Conservation (phyloP, 1,140 invertebrate genomes). For the Drosophila elegans region DNA sequence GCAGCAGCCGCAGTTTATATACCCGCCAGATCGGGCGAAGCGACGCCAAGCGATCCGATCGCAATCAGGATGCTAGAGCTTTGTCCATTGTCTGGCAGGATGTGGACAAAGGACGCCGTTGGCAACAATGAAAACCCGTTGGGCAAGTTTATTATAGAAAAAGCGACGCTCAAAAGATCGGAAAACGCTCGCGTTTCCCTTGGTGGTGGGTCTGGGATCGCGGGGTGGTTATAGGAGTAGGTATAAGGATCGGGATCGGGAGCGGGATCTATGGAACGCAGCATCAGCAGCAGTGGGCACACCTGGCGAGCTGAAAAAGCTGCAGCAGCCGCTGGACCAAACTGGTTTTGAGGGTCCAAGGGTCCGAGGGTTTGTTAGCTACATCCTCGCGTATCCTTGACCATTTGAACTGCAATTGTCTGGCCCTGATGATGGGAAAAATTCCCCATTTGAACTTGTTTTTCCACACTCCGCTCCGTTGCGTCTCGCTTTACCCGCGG, state of each 20-base stretch:
- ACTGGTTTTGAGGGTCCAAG: constrained; percentile 41
- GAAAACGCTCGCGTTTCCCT: constrained; percentile 62
- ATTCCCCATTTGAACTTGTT: constrained; percentile 53
- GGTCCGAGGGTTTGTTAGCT: constrained; percentile 32
- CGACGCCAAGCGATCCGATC: constrained; percentile 52
- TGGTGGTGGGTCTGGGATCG: constrained; percentile 63
- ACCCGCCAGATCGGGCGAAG: constrained; percentile 28
- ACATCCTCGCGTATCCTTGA: constrained; percentile 73
- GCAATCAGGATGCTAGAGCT: constrained; percentile 70
- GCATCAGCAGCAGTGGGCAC: constrained; percentile 63
- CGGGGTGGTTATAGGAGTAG: constrained; percentile 49
- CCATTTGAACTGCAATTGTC: constrained; percentile 81
- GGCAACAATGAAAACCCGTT: constrained; percentile 76
- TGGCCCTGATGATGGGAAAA: constrained; percentile 71
- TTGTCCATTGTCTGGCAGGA: constrained; percentile 73
- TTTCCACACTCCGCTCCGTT: constrained; percentile 17
- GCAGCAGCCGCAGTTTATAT: constrained; percentile 78
- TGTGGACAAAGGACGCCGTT: constrained; percentile 63
- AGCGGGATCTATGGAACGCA: constrained; percentile 17
- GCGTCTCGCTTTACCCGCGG: background rate
- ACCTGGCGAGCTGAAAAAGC: constrained; percentile 64
- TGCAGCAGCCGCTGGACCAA: constrained; percentile 74
- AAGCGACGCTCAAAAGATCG: constrained; percentile 63
- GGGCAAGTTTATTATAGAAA: constrained; percentile 81
- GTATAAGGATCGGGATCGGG: constrained; percentile 23